Base-by-base conservation (phyloP, 2,113 vertebrate genomes). In the Hymenochirus boettgeri region DNA sequence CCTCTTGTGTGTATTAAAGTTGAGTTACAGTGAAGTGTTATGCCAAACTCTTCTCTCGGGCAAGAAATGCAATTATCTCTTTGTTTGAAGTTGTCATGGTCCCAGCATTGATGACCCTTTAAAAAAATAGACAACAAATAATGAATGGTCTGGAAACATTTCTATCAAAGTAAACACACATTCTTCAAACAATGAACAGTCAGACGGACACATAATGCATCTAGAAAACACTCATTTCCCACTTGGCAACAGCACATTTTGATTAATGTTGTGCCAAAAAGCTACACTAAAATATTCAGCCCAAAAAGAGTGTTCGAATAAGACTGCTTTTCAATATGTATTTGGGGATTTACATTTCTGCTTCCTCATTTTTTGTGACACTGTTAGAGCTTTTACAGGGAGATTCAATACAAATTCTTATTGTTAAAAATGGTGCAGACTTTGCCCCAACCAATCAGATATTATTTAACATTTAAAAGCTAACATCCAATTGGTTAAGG, bases 51-150 rank as follows among this genome's bases (percentile, higher is more conserved):
- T 65, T 65, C 53, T 56, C 53, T 48, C 37, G 12, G 62, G 62
- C 62, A 48, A 57, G 33, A 55, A 65, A 65, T 57, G 53, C 53
- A 57, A 65, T 65, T 57, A 65, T 65, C 52, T 65, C 55, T 42
- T 57, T 46, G 62, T 48, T 56, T 65, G 25, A 65, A 47, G 26
- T 56, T 57, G 62, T 57, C 62, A 47, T 57, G 62, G 8, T n/a
- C 33, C 21, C 53, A 24, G 22, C 62, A 65, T 55, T 65, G 53
- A 57, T 65, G 53, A 48, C 51, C 62, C 39, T 57, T 65, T 56
- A 27, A 65, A 23, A 65, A 65, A 57, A 45, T 21, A 57, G 26
- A 57, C 62, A 57, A 48, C 19, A n/a, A 48, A 48, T 17, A 56
- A 55, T 56, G 56, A 47, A 64, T 64, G 15, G 51, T 65, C 31